Percentiles rank a stretch among this genome's conserved stretches.
These are phyloP conservation scores for Epicauta chinensis DNA, from an alignment of 1,140 invertebrate species.

Conservation along the genomic window DNA sequence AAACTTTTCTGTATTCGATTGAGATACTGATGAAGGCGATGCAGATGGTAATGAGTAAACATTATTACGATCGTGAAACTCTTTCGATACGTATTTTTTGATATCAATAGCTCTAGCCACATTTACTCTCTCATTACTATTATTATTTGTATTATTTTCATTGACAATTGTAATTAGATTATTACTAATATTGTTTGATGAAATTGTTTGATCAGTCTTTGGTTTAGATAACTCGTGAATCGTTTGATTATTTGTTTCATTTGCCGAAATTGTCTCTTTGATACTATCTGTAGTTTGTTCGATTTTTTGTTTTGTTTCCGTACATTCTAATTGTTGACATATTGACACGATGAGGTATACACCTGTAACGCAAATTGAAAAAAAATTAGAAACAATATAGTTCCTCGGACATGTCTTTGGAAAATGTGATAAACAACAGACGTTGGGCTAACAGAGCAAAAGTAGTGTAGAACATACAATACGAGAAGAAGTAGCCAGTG, in stretches of 20 bases:
- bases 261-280: not conserved
- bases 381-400: too few relatives aligned
- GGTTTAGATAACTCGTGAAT: constrained; percentile 8
- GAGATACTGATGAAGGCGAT: too few relatives aligned
- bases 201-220: constrained; percentile 20
- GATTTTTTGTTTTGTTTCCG: not conserved
- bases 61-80: constrained; percentile 35
- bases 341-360: constrained; percentile 14
- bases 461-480: too few relatives aligned
- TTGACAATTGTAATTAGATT: constrained; percentile 7
- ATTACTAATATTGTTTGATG: too few relatives aligned
- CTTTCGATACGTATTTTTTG: constrained; percentile 32
- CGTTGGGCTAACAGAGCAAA: too few relatives aligned
- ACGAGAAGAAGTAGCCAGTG: too few relatives aligned
- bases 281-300: not conserved
- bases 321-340: constrained; percentile 5
- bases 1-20: constrained; percentile 28
- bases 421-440: too few relatives aligned
- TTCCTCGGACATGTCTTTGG: too few relatives aligned
- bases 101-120: constrained; percentile 25
- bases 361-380: constrained; percentile 15
- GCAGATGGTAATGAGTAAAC: constrained; percentile 28
- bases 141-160: constrained; percentile 17
- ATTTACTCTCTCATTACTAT: constrained; percentile 18
- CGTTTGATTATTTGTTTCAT: not conserved